These are phyloP conservation scores for Campoletis raptor DNA, from an alignment of 2,888 invertebrate genomes.

Conservation along the genomic window DNA sequence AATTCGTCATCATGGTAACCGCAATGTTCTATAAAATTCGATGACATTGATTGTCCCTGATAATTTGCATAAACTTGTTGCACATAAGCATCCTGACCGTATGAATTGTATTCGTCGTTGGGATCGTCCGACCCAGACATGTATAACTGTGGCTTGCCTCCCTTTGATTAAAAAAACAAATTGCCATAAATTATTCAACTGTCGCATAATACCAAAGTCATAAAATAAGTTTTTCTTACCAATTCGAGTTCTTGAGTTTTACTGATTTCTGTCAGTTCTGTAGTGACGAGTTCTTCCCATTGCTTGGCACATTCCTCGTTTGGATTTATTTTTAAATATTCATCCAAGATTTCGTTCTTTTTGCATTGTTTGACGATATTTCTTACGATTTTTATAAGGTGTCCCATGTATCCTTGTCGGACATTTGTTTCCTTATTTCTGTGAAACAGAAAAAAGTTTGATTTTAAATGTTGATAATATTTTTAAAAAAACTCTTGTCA, in stretches of 20 bases:
- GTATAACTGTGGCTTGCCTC: conserved; percentile 71
- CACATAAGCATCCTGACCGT: conserved; percentile 73
- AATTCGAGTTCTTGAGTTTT: conserved; percentile 79
- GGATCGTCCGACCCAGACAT: conserved; percentile 76
- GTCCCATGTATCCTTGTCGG: conserved; percentile 89
- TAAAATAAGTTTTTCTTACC: conserved; percentile 72
- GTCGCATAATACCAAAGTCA: too few species aligned
- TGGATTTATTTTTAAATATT: conserved; percentile 86
- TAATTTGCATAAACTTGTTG: conserved; percentile 84
- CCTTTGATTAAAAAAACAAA: conserved; percentile 61
- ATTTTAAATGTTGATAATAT: background rate
- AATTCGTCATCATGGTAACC: conserved; percentile 89
- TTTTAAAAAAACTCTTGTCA: conserved; percentile 14
- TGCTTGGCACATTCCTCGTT: conserved; percentile 83
- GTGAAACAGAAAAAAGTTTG: conserved; percentile 59
- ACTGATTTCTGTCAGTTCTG: conserved; percentile 80
- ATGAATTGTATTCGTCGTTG: conserved; percentile 76
- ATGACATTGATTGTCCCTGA: conserved; percentile 88
- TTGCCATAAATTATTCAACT: conserved; percentile 23
- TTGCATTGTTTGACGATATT: conserved; percentile 86
- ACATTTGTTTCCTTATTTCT: conserved; percentile 86
- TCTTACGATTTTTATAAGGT: conserved; percentile 88
- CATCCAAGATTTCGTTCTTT: conserved; percentile 86
- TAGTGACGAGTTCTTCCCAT: conserved; percentile 79
- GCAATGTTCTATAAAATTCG: conserved; percentile 88